Evolutionary conservation across 2,113 vertebrate species (phyloP).

Genomic region (pig (Sus scrofa)): DNA sequence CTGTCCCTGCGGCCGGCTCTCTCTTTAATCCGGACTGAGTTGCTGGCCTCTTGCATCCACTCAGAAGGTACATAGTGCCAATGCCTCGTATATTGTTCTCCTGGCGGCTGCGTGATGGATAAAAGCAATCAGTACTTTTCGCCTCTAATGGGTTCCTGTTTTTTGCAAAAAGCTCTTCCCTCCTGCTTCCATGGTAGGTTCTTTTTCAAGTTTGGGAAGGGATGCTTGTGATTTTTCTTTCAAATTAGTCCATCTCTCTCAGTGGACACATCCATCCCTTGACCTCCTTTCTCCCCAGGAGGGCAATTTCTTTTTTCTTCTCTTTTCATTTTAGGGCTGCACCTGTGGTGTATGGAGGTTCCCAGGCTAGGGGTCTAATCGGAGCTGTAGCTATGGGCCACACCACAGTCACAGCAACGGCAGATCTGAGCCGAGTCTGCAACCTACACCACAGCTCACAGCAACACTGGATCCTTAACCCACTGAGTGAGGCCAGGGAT

Average conservation of each 20-base stretch:
- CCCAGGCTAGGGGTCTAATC: too few species aligned
- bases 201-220: neutral
- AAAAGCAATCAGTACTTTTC: neutral
- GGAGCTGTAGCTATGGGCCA: too few species aligned
- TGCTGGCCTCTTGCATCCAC: neutral
- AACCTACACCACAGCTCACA: too few species aligned
- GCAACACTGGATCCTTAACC: too few species aligned
- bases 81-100: accelerated
- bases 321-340: too few species aligned
- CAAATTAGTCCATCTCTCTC: neutral
- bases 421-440: too few species aligned
- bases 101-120: accelerated
- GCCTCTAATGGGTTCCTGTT: neutral
- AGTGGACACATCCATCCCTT: neutral
- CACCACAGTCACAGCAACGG: too few species aligned
- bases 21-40: accelerated
- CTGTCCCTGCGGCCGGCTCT: neutral
- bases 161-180: neutral
- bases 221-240: neutral
- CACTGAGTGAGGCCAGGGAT: too few species aligned
- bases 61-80: neutral
- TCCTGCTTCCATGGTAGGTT: neutral
- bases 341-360: too few species aligned
- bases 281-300: neutral
- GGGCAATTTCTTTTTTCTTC: neutral